Conservation (phyloP, 1,140 invertebrate species). For the Drosophila pallidifrons region DNA sequence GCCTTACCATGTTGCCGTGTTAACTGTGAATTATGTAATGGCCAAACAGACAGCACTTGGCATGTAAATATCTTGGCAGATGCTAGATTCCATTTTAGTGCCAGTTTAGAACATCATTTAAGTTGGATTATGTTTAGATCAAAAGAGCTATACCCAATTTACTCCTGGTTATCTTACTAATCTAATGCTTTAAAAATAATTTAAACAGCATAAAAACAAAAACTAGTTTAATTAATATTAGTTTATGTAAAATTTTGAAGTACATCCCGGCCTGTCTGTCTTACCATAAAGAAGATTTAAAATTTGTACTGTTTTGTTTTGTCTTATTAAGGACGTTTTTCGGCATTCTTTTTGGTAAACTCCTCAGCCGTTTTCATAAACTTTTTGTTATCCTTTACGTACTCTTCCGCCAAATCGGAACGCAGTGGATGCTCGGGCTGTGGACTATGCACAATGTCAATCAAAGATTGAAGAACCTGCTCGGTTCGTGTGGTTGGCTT, state of each 20-base stretch:
- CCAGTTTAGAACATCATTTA: neutral
- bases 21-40: conserved; percentile 18
- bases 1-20: neutral
- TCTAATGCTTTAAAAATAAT: neutral
- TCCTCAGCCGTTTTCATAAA: conserved; percentile 99
- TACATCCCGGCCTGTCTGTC: conserved; percentile 3
- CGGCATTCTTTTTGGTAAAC: conserved; percentile 98
- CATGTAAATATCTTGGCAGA: neutral
- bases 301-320: conserved; percentile 35
- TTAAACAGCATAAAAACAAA: neutral
- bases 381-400: conserved; percentile 97
- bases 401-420: conserved; percentile 98
- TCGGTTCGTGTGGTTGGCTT: conserved; percentile 99
- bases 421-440: conserved; percentile 99
- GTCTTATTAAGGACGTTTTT: conserved; percentile 95
- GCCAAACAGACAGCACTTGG: neutral
- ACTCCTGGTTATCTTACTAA: neutral
- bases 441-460: conserved; percentile 98
- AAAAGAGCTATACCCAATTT: neutral
- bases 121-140: neutral
- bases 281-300: neutral
- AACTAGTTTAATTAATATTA: conserved; percentile 3
- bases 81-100: neutral
- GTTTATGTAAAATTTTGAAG: conserved; percentile 51
- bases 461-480: conserved; percentile 98